Base-by-base conservation (phyloP, 2,797 vertebrate species). In the Naso thynnoides region DNA sequence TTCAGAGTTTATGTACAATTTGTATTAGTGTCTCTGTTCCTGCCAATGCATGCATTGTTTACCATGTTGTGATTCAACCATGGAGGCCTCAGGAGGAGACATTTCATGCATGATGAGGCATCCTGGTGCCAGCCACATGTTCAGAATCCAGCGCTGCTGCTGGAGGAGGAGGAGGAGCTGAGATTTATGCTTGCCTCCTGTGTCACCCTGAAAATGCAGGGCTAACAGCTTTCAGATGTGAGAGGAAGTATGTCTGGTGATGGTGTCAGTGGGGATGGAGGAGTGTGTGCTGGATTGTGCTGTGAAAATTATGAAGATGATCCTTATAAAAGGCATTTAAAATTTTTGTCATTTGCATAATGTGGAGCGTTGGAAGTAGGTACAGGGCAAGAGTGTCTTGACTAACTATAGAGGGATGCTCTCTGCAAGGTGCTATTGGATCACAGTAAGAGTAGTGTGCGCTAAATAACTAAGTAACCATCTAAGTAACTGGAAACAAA, bases 181-280 rank as follows among this genome's bases (percentile, higher is more conserved):
- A 61, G 85, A 87, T 83, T 91, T 81, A 88, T 84, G 69, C 79
- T 53, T 70, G 82, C 81, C 86, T 90, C 69, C 65, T 81, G 74
- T 87, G 85, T 93, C 91, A 86, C 86, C 85, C 79, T 87, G 89
- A 81, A 90, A 87, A 79, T 76, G 49, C 65, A 65, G 66, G 13
- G 11, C 81, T 93, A 92, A 92, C 85, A 65, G 75, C 81, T 93
- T 85, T 91, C 90, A 92, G 91, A 92, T 93, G 91, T 88, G 18
- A 26, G 63, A 78, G 78, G 78, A 80, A 62, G 79, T 73, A 11
- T 57, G 70, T 52, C 72, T 67, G 49, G 38, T 61, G 52, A 36
- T 6, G 53, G 48, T 24, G 21, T 61, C 29, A 19, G 47, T 59
- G 54, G 21, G 19, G 29, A 14, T 19, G 7, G 63, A n/a, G 65